A percentile compares a stretch with the other conserved stretches of the same genome.
These are phyloP conservation scores for Ianthella basta DNA, from an alignment of 37 sponge, comb jelly and placozoan species.

Conservation along the genomic window DNA sequence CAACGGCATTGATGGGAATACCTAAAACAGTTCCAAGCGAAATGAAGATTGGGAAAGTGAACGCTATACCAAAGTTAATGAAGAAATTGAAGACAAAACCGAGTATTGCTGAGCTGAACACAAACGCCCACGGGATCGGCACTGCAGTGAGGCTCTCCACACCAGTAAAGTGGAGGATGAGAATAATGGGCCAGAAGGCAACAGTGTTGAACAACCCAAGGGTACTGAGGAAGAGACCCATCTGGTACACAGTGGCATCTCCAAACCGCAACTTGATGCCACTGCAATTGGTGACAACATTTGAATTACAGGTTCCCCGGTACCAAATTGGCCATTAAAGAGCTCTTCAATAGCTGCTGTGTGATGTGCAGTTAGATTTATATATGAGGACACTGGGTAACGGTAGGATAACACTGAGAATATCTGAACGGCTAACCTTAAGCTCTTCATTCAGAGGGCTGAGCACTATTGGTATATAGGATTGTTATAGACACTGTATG, in stretches of 20 bases:
- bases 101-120: conserved; percentile 55
- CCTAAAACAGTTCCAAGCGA: conserved; percentile 90
- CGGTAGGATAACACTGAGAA: too few species aligned
- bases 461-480: too few species aligned
- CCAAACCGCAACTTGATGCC: conserved; percentile 73
- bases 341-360: too few species aligned
- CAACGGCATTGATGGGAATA: conserved; percentile 83
- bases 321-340: too few species aligned
- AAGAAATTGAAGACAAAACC: conserved; percentile 79
- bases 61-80: conserved; percentile 93
- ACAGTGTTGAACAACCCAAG: conserved; percentile 76
- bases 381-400: too few species aligned
- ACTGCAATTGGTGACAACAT: too few species aligned
- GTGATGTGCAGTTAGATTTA: too few species aligned
- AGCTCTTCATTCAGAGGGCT: too few species aligned
- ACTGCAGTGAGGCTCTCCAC: conserved; percentile 51
- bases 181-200: conserved; percentile 69
- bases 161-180: conserved; percentile 54
- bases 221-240: conserved; percentile 76
- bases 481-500: too few species aligned
- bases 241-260: conserved; percentile 82
- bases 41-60: conserved; percentile 91
- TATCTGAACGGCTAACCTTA: too few species aligned
- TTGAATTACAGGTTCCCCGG: too few species aligned
- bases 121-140: conserved; percentile 70